These are phyloP conservation scores for Coilia nasus DNA, from an alignment of 2,797 vertebrate genomes.

Conservation along the genomic window DNA sequence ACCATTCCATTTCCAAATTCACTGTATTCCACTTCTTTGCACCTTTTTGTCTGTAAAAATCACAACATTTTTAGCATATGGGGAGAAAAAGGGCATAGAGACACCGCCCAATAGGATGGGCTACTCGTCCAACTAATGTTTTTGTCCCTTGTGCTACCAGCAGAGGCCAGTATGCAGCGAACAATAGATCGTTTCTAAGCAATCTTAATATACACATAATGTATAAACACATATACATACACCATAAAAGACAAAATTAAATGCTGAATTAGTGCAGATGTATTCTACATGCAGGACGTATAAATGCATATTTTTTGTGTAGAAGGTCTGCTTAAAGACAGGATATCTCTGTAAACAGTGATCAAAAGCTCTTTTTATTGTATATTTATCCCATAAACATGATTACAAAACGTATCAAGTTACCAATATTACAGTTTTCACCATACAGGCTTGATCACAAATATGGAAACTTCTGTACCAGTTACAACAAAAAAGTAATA, in stretches of 20 bases:
- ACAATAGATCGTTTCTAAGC: neutral
- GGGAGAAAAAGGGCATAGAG: too few species aligned
- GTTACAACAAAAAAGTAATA: constrained; percentile 99
- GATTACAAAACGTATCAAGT: constrained; percentile 99
- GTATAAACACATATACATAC: neutral
- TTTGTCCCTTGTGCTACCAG: neutral
- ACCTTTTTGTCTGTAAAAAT: too few species aligned
- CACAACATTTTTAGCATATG: too few species aligned
- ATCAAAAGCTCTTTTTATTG: constrained; percentile 97
- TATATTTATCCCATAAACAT: constrained; percentile 99
- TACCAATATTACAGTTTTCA: constrained; percentile 99
- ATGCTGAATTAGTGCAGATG: neutral
- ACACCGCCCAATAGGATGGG: too few species aligned
- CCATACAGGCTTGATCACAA: constrained; percentile 99
- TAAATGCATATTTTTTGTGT: neutral
- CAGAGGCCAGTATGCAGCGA: neutral
- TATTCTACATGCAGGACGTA: neutral
- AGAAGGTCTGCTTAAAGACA: neutral
- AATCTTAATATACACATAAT: too few species aligned
- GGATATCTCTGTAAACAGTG: constrained; percentile 21
- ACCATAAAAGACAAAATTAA: neutral
- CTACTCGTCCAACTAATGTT: neutral
- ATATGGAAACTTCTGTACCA: constrained; percentile 99
- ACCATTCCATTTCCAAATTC: too few species aligned
- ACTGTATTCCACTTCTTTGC: too few species aligned